phyloP scores from a whole-genome alignment of 2,113 vertebrate genomes.

The Sardina pilchardus region DNA sequence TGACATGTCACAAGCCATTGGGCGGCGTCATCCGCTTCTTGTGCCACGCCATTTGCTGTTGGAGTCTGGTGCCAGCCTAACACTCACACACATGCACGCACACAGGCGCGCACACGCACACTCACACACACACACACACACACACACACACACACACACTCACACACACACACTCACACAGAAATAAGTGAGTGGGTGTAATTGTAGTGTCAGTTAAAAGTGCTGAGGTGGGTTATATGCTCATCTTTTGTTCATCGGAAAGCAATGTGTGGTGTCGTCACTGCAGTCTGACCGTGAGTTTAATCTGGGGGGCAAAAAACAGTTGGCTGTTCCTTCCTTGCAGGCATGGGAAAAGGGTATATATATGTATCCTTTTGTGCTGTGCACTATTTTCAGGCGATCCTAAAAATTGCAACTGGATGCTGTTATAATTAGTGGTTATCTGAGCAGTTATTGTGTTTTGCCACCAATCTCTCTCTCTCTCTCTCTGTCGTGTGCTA shows the following conservation, averaged over 20 bases:
- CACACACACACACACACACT: neutral
- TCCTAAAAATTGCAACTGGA: neutral
- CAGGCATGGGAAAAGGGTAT: neutral
- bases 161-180: neutral
- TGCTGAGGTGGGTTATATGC: neutral
- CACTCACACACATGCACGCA: neutral
- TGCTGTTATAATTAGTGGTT: neutral
- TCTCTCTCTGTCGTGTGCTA: neutral
- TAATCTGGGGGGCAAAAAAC: too few species aligned
- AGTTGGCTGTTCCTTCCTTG: neutral
- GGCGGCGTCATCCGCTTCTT: constrained; percentile 49
- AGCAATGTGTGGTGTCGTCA: neutral
- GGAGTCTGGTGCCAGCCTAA: neutral
- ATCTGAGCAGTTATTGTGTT: neutral
- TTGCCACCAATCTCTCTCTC: neutral
- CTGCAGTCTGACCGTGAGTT: neutral
- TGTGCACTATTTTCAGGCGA: neutral
- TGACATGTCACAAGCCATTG: constrained; percentile 53
- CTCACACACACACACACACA: neutral
- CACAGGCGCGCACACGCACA: neutral
- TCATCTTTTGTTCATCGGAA: neutral
- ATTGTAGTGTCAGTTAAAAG: neutral
- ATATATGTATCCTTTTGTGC: neutral
- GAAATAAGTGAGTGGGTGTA: neutral
- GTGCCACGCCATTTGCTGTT: neutral